Evolutionary conservation across 1,140 invertebrate species (phyloP), one percentile per base, ranked within the genome.

Genomic region (Oppia nitens): DNA sequence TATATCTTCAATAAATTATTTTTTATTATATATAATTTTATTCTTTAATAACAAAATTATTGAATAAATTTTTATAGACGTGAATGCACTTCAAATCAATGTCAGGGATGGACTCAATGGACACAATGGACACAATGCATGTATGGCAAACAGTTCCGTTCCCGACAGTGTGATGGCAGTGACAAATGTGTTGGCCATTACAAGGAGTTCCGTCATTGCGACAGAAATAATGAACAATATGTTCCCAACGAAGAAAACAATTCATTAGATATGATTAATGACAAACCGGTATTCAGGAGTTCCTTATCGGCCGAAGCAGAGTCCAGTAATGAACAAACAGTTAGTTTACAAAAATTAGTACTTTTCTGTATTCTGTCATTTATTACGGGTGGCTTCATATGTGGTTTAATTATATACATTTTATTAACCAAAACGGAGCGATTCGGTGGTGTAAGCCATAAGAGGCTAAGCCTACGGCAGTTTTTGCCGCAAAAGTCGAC

Each of bases 131-230:
- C 56, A 2, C n/a, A 14, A 3, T 57, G 56, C 25, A 3, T 49
- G 17, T 49, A 57, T 20, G 47, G 47, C 6, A 21, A 20, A 28
- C 56, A 57, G 26, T 14, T 11, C 27, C 2, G 56, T 2, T 14
- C 47, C n/a, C 56, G 56, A 17, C 14, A 17, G 24, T 57, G 56
- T 45, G 24, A 26, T 2, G n/a, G 12, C 20, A 9, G 20, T 3
- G 47, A 57, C 20, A 48, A 24, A 3, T 57, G 56, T 45, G 26
- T 20, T 57, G 56, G 56, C 17, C 56, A 57, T 40, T 40, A 51
- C 32, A 20, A 57, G 21, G 56, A 57, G 50, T 6, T 40, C 12
- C 26, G 47, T 28, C 50, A 3, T 40, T 57, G 56, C 50, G n/a
- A n/a, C n/a, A 53, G 28, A 40, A 6, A 9, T 40, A 40, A 40